Conservation (phyloP, 2,888 invertebrate genomes). For the Orthonevra nobilis region DNA sequence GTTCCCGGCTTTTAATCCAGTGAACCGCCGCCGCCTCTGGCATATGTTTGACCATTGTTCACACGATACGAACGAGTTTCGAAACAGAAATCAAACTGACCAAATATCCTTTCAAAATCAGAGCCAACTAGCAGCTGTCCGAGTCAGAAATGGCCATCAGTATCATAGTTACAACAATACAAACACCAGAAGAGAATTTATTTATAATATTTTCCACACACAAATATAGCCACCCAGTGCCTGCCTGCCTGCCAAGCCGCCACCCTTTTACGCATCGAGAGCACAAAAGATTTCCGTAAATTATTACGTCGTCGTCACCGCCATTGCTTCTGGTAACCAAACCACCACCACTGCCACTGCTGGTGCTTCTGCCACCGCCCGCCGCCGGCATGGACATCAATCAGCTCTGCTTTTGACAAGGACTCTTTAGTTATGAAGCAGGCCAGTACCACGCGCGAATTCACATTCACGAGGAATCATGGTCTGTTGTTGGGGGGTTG, state of each 20-base stretch:
- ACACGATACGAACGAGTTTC: slow-evolving; percentile 3
- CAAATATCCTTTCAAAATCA: slow-evolving; percentile 25
- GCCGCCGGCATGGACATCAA: slow-evolving; percentile 62
- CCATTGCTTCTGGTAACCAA: not conserved
- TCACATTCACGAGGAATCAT: not conserved
- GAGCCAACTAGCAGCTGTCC: slow-evolving; percentile 33
- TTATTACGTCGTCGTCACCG: slow-evolving; percentile 54
- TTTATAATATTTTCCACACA: slow-evolving; percentile 11
- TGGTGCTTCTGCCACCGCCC: slow-evolving; percentile 40
- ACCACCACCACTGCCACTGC: slow-evolving; percentile 31
- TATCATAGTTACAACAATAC: slow-evolving; percentile 22
- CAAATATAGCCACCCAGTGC: not conserved
- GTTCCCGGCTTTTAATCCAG: too few species aligned
- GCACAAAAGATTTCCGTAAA: slow-evolving; percentile 65
- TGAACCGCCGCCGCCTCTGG: too few species aligned
- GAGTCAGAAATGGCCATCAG: slow-evolving; percentile 35
- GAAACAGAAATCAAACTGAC: not conserved
- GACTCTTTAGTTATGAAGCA: slow-evolving; percentile 60
- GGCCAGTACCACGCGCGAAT: slow-evolving; percentile 27
- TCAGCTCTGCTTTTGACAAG: slow-evolving; percentile 66
- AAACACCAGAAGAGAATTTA: slow-evolving; percentile 13
- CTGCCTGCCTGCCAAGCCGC: not conserved
- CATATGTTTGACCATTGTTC: slow-evolving; percentile 1
- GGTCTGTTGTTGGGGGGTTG: not conserved
- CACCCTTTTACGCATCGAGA: slow-evolving; percentile 46